Evolutionary conservation across 2,888 invertebrate genomes (phyloP).

Genomic region (Patella ulyssiponensis): DNA sequence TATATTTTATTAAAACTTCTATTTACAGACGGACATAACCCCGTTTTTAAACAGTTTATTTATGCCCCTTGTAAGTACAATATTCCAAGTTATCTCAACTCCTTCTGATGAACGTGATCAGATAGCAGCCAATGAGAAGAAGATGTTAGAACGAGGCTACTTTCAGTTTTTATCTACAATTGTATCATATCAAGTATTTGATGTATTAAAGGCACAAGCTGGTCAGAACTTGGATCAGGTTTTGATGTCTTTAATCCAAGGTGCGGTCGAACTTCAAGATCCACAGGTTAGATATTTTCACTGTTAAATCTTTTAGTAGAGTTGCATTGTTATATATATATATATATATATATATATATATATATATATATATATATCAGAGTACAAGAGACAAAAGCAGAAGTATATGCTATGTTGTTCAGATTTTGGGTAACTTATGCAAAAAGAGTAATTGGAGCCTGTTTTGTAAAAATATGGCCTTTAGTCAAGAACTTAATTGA

Average conservation of each 20-base stretch:
- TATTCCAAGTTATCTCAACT: constrained; percentile 72
- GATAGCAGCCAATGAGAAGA: constrained; percentile 73
- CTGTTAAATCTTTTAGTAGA: background rate
- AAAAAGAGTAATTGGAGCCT: too few species aligned
- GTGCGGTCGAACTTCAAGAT: constrained; percentile 74
- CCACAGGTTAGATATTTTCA: constrained; percentile 69
- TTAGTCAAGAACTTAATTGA: too few species aligned
- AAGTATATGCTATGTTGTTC: too few species aligned
- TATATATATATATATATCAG: too few species aligned
- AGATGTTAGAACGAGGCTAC: constrained; percentile 74
- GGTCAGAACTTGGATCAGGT: constrained; percentile 70
- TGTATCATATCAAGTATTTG: constrained; percentile 73
- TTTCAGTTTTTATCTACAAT: constrained; percentile 74
- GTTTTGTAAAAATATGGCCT: too few species aligned
- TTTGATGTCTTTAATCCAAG: constrained; percentile 74
- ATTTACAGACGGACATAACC: constrained; percentile 73
- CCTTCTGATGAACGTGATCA: constrained; percentile 74
- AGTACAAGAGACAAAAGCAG: too few species aligned
- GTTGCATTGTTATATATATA: too few species aligned
- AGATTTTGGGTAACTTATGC: too few species aligned
- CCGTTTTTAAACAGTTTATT: constrained; percentile 75
- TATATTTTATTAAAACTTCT: background rate
- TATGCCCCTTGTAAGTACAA: constrained; percentile 74
- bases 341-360: too few species aligned
- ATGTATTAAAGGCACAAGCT: constrained; percentile 71